Conservation (phyloP, 1,140 invertebrate genomes). For the Nebria ingens region DNA sequence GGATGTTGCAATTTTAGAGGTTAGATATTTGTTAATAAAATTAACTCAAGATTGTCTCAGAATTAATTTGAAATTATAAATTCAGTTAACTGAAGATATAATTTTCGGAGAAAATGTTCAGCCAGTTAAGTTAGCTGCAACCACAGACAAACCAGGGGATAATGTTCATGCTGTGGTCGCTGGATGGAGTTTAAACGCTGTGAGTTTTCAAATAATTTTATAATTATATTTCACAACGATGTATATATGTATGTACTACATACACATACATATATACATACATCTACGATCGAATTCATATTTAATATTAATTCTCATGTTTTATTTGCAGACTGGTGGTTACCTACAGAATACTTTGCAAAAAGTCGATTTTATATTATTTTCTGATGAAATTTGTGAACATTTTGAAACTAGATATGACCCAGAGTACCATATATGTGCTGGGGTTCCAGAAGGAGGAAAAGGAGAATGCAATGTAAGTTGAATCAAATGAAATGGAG, state of each 20-base stretch:
- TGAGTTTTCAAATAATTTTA: constrained; percentile 4
- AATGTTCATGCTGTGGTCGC: constrained; percentile 5
- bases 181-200: constrained; percentile 15
- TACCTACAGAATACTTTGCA: constrained; percentile 28
- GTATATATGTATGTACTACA: neutral
- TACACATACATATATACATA: too few species aligned
- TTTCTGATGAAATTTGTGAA: constrained; percentile 28
- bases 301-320: too few species aligned
- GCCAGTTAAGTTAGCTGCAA: neutral
- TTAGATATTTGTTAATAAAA: neutral
- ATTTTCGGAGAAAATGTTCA: neutral
- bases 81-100: neutral
- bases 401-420: constrained; percentile 27
- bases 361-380: constrained; percentile 30
- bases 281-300: too few species aligned
- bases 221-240: constrained; percentile 1
- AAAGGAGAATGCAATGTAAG: constrained; percentile 36
- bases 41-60: too few species aligned
- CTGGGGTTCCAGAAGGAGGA: constrained; percentile 32
- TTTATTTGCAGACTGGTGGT: constrained; percentile 32
- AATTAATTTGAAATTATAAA: neutral
- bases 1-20: neutral
- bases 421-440: constrained; percentile 24
- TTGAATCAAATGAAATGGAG: neutral
- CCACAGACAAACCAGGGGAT: neutral